These are phyloP conservation scores for Stratiomys singularior DNA, from an alignment of 2,888 invertebrate species.

Conservation along the genomic window DNA sequence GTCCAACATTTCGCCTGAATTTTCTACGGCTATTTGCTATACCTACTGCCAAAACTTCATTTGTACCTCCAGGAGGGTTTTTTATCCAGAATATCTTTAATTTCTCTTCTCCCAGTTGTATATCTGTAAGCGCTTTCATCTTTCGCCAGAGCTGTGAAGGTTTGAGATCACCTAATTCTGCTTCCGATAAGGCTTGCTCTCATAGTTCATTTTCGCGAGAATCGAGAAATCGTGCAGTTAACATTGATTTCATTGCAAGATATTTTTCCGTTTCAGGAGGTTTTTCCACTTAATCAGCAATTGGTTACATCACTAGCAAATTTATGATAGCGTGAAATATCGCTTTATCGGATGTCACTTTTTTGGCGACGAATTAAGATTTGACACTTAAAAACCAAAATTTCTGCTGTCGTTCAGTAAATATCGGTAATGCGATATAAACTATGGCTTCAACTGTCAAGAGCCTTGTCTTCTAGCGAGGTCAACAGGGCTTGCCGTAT, in stretches of 20 bases:
- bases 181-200: neutral
- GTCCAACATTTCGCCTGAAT: neutral
- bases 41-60: neutral
- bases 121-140: neutral
- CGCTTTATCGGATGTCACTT: neutral
- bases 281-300: neutral
- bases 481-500: too few species aligned
- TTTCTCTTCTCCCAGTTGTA: neutral
- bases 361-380: neutral
- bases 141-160: constrained; percentile 16
- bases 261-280: neutral
- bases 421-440: too few species aligned
- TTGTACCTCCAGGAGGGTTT: neutral
- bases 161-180: constrained; percentile 3
- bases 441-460: neutral
- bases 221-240: neutral
- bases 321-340: neutral
- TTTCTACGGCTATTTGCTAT: neutral
- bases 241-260: neutral
- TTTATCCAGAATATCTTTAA: constrained; percentile 7
- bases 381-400: neutral
- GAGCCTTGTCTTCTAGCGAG: neutral
- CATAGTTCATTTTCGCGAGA: neutral
- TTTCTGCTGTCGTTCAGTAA: neutral
- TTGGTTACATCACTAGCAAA: neutral